A percentile compares a stretch with the other conserved stretches of the same genome.
Evolutionary conservation across 2,797 vertebrate genomes (phyloP).

Genomic region (Pseudochirops cupreus): DNA sequence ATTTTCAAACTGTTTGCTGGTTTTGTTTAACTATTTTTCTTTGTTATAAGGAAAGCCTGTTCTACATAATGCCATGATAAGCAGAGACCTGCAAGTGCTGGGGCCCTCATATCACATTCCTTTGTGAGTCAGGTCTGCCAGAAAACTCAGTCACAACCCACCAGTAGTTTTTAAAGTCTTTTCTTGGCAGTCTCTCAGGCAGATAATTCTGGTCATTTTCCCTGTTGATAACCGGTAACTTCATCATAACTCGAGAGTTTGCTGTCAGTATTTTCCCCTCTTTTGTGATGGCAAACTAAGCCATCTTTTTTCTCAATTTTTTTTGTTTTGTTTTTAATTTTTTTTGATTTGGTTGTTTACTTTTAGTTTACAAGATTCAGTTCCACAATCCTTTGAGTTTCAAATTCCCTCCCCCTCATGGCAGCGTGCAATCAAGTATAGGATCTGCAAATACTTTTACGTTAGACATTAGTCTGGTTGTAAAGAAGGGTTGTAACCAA

Average conservation of each 20-base stretch:
- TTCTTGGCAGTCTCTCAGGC: background rate
- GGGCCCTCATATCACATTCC: background rate
- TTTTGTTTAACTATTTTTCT: background rate
- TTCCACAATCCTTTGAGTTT: no score
- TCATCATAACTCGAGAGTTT: background rate
- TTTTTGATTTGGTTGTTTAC: no score
- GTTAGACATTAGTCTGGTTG: no score
- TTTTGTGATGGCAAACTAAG: background rate
- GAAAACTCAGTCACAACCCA: background rate
- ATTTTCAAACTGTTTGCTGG: background rate
- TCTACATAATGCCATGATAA: background rate
- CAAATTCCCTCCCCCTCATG: no score
- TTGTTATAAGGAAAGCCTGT: background rate
- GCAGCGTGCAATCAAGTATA: no score
- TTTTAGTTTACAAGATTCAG: no score
- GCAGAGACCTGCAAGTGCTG: background rate
- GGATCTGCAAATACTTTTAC: no score
- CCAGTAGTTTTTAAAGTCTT: background rate
- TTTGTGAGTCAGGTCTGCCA: background rate
- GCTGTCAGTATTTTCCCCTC: background rate
- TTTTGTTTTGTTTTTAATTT: no score
- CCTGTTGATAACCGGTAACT: background rate
- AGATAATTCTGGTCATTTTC: rapidly evolving
- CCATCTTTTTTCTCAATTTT: background rate
- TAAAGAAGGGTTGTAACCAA: no score